Percentiles rank a stretch among this genome's conserved stretches.
These are phyloP conservation scores for Cetonia aurata DNA, from an alignment of 2,888 invertebrate species.

Conservation along the genomic window DNA sequence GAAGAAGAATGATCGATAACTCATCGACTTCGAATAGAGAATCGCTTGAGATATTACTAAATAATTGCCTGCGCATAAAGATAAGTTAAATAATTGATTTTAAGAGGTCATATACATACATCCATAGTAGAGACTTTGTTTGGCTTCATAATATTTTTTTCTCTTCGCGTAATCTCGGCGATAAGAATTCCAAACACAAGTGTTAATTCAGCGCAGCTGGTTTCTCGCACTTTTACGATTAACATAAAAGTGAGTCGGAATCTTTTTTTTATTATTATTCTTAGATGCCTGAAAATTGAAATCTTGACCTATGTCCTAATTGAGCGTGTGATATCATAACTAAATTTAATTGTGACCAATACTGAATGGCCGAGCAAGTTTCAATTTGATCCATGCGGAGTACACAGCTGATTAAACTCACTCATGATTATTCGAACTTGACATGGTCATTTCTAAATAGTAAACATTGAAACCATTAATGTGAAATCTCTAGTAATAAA, in stretches of 20 bases:
- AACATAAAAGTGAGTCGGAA: constrained; percentile 31
- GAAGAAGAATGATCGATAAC: constrained; percentile 37
- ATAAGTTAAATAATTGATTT: constrained; percentile 45
- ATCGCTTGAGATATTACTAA: constrained; percentile 40
- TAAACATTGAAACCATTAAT: constrained; percentile 29
- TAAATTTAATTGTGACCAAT: constrained; percentile 38
- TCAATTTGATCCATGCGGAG: constrained; percentile 2
- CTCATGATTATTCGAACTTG: constrained; percentile 21
- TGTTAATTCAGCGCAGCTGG: constrained; percentile 33
- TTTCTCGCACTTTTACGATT: constrained; percentile 27
- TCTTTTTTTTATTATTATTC: constrained; percentile 10
- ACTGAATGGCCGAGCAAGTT: constrained; percentile 13
- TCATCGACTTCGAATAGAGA: constrained; percentile 18
- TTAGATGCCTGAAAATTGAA: constrained; percentile 29
- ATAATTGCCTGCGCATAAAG: constrained; percentile 43
- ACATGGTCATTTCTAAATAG: constrained; percentile 30
- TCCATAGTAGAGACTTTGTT: constrained; percentile 18
- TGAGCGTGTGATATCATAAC: constrained; percentile 27
- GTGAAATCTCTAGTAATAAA: constrained; percentile 26
- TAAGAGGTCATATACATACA: constrained; percentile 36
- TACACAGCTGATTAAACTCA: background rate
- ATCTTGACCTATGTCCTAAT: constrained; percentile 40
- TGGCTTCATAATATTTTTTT: constrained; percentile 12
- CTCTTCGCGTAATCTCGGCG: constrained; percentile 15
- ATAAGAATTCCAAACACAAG: constrained; percentile 30